These are phyloP conservation scores for Serranochromis macrocephalus DNA, from an alignment of 2,113 vertebrate species.

Conservation along the genomic window DNA sequence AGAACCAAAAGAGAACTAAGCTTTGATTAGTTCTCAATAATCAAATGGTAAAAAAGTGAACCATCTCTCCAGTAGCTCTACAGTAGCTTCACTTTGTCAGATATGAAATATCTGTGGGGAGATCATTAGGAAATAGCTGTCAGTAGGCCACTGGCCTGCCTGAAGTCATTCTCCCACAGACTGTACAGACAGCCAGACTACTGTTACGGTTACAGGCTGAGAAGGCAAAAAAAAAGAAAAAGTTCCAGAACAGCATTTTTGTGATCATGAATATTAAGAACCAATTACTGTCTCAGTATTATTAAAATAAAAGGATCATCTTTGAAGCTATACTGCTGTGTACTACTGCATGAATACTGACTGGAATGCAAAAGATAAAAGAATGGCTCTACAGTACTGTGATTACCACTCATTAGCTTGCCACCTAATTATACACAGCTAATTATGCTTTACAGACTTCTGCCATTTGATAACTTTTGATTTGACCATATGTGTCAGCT, in stretches of 20 bases:
- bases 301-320: background rate
- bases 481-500: background rate
- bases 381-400: background rate
- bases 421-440: background rate
- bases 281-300: background rate
- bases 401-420: background rate
- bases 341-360: background rate
- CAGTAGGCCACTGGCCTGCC: conserved; percentile 17
- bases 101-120: conserved; percentile 2
- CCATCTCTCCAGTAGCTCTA: background rate
- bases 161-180: conserved; percentile 20
- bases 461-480: background rate
- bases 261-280: background rate
- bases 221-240: background rate
- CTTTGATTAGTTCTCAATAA: background rate
- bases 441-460: background rate
- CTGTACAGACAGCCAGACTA: background rate
- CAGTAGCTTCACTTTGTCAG: background rate
- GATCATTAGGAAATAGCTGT: conserved; percentile 40
- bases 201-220: background rate
- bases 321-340: background rate
- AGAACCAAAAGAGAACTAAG: background rate
- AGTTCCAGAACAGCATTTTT: background rate
- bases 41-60: background rate
- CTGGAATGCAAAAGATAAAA: background rate